Evolutionary conservation across 2,113 vertebrate genomes (phyloP), one percentile per base, ranked within the genome.

Genomic region (Rutilus rutilus): DNA sequence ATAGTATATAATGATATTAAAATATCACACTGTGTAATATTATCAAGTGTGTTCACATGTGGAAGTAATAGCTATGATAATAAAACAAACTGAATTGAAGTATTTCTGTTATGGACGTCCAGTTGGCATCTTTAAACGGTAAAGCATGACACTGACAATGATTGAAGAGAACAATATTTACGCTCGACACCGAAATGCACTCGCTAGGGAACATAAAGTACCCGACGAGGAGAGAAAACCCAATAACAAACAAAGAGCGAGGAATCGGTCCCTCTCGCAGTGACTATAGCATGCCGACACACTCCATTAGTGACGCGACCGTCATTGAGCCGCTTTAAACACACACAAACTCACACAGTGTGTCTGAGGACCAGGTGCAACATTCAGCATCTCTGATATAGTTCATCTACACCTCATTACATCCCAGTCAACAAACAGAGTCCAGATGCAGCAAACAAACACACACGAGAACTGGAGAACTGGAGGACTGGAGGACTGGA

Each of bases 141-240:
- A 89, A 79, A 65, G 57, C 69, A 91, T 57, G 79, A 80, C 86
- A 92, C 86, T 82, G 87, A 25, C 52, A 90, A 78, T 87, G 84
- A 86, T 87, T 91, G 90, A 92, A 90, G 76, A 90, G 82, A 92
- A 90, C 69, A 89, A 92, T 78, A 54, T 57, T 54, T 78, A 30
- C 4, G 85, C 50, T 80, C 52, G 82, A 87, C 33, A 42, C 80
- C 67, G 57, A 17, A 33, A 74, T 69, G 57, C 59, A 19, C 23
- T 27, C n/a, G 52, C 47, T 23, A 33, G 84, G 21, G 89, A 45
- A 73, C 73, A 86, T 57, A 62, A 69, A 33, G 73, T 45, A 45
- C 84, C 60, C 45, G 54, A 78, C 74, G 45, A 88, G 85, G 12
- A 86, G 57, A 81, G 52, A 11, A n/a, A 59, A n/a, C 84, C 82